A percentile compares a stretch with the other conserved stretches of the same genome.
phyloP scores from a whole-genome alignment of 2,113 vertebrate genomes.

The Myrmecophaga tridactyla region DNA sequence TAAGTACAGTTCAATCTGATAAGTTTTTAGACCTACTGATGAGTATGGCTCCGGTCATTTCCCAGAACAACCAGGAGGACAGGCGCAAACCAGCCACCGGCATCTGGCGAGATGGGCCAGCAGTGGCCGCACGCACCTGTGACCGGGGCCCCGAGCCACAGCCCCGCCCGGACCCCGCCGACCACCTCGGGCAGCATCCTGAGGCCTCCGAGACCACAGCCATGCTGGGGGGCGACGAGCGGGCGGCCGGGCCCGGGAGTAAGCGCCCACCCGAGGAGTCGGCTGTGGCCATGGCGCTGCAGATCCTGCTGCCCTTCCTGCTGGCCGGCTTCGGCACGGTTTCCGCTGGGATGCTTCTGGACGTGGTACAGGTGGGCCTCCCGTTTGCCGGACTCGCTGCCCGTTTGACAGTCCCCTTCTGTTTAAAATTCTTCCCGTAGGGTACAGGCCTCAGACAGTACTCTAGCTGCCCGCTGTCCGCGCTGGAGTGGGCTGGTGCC shows the following conservation, averaged over 20 bases:
- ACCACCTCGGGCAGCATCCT: no score
- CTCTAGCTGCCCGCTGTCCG: no score
- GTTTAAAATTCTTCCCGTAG: neutral
- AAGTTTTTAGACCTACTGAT: slow-evolving; percentile 89
- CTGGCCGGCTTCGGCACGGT: slow-evolving; percentile 97
- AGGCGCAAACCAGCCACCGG: slow-evolving; percentile 90
- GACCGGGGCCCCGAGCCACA: no score
- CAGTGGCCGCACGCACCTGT: slow-evolving; percentile 79
- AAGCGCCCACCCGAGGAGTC: slow-evolving; percentile 96
- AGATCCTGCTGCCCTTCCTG: slow-evolving; percentile 95
- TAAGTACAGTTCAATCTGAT: slow-evolving; percentile 88
- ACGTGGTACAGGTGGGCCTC: slow-evolving; percentile 94
- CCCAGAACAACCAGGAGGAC: slow-evolving; percentile 94
- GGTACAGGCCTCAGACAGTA: neutral
- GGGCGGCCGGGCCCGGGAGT: no score
- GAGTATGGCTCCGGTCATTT: slow-evolving; percentile 95
- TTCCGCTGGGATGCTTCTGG: slow-evolving; percentile 97
- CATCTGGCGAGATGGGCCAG: slow-evolving; percentile 84
- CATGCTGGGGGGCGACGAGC: no score
- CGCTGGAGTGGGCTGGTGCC: neutral
- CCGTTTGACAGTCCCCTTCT: neutral
- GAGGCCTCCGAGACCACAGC: slow-evolving; percentile 88
- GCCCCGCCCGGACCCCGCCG: no score
- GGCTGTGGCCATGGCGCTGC: slow-evolving; percentile 91
- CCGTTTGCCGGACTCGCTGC: neutral